phyloP scores from a whole-genome alignment of 2,797 vertebrate species.

The Falco rusticolus region DNA sequence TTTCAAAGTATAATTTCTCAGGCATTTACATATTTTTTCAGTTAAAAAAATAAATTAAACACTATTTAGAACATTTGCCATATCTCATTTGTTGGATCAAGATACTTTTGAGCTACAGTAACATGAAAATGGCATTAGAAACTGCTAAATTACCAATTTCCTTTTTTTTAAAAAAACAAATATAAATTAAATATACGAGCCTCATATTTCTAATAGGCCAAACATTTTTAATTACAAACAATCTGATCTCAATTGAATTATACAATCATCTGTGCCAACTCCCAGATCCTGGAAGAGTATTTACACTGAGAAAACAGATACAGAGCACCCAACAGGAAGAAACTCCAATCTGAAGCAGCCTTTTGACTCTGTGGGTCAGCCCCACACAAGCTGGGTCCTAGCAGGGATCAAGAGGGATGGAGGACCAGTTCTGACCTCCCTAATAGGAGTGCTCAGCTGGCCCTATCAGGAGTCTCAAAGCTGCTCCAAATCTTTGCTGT shows the following conservation, averaged over 20 bases:
- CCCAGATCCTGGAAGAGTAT: neutral
- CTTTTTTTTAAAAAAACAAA: neutral
- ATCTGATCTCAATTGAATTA: neutral
- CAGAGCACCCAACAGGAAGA: neutral
- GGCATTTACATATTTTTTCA: constrained; percentile 67
- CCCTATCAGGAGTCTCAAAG: neutral
- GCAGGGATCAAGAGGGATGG: neutral
- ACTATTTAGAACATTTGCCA: constrained; percentile 46
- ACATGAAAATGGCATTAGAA: constrained; percentile 9
- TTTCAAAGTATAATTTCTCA: constrained; percentile 70
- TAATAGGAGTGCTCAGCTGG: neutral
- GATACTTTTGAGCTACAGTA: constrained; percentile 25
- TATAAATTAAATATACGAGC: constrained; percentile 1
- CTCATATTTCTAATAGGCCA: neutral
- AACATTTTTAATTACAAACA: constrained; percentile 24
- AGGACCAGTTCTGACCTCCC: neutral
- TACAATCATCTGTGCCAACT: neutral
- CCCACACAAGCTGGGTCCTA: neutral
- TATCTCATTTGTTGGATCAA: constrained; percentile 34
- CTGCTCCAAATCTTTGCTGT: neutral
- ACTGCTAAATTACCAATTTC: constrained; percentile 14
- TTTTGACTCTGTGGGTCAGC: neutral
- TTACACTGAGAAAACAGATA: neutral
- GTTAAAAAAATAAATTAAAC: constrained; percentile 39
- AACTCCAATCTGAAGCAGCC: neutral